Percentiles rank a stretch among this genome's conserved stretches.
Conservation (phyloP, 2,888 invertebrate species). For the Conus canariensis region DNA sequence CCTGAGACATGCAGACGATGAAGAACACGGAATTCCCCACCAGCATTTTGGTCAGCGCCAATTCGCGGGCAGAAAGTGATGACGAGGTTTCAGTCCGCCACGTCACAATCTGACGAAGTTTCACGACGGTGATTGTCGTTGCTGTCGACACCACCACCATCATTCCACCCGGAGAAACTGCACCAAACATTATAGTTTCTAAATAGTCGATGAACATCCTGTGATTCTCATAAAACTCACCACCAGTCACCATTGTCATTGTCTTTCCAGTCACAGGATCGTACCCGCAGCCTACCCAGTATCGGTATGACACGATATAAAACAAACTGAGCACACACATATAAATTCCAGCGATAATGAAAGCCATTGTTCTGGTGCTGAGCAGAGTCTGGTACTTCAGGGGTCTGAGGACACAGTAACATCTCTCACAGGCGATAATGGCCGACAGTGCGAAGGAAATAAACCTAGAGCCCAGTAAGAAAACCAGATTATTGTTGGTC, state of each 20-base stretch:
- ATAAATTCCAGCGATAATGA: background rate
- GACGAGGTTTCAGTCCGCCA: slow-evolving; percentile 10
- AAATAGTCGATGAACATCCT: background rate
- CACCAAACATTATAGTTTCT: background rate
- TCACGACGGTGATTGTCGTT: background rate
- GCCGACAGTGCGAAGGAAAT: slow-evolving; percentile 6
- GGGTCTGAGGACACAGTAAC: slow-evolving; percentile 4
- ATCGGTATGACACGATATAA: background rate
- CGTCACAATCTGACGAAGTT: background rate
- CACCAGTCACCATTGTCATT: background rate
- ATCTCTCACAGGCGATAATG: slow-evolving; percentile 17
- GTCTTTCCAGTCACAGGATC: background rate
- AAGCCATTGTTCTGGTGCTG: slow-evolving; percentile 19
- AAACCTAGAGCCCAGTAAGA: background rate
- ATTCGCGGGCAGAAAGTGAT: background rate
- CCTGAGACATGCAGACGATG: background rate
- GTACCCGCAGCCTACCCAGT: background rate
- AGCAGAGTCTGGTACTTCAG: slow-evolving; percentile 19
- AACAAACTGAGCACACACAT: background rate
- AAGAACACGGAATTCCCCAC: too few species aligned
- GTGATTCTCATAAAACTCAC: background rate
- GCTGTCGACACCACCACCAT: background rate
- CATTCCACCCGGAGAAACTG: background rate
- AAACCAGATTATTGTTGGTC: background rate
- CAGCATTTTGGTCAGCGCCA: slow-evolving; percentile 27